Conservation (phyloP, 2,888 invertebrate genomes). For the Taphrorychus bicolor region DNA sequence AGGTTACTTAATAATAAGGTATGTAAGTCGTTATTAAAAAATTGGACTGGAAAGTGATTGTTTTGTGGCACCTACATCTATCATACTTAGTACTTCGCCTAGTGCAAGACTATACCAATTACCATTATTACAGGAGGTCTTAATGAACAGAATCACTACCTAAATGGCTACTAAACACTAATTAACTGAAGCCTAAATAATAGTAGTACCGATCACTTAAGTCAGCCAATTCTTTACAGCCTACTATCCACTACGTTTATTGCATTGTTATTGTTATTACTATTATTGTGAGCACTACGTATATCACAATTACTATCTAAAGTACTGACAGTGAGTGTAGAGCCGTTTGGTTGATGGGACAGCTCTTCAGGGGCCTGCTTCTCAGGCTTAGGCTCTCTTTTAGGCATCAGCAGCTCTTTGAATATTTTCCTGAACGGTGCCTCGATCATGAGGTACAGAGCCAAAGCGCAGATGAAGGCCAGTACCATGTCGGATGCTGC, state of each 20-base stretch:
- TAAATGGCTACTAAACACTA: not conserved
- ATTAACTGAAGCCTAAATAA: too few relatives aligned
- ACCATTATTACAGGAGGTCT: not conserved
- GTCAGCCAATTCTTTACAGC: conserved; percentile 37
- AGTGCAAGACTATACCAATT: too few relatives aligned
- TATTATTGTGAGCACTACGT: conserved; percentile 25
- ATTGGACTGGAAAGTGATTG: not conserved
- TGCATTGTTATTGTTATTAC: conserved; percentile 38
- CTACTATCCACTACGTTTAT: conserved; percentile 46
- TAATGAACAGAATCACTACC: not conserved
- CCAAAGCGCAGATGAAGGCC: conserved; percentile 61
- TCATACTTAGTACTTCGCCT: too few relatives aligned
- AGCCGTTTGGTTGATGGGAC: conserved; percentile 6
- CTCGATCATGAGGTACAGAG: conserved; percentile 64
- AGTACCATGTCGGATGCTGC: conserved; percentile 62
- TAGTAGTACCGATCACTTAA: not conserved
- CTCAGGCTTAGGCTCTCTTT: conserved; percentile 25
- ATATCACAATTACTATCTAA: conserved; percentile 35
- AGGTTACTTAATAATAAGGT: too few relatives aligned
- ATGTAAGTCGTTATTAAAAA: too few relatives aligned
- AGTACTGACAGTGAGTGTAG: not conserved
- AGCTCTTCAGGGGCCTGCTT: conserved; percentile 16
- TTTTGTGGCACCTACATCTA: not conserved
- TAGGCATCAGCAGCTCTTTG: conserved; percentile 51
- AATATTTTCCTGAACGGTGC: conserved; percentile 65